phyloP scores from a whole-genome alignment of 2,113 vertebrate genomes.

The Plecturocebus donacophilus region DNA sequence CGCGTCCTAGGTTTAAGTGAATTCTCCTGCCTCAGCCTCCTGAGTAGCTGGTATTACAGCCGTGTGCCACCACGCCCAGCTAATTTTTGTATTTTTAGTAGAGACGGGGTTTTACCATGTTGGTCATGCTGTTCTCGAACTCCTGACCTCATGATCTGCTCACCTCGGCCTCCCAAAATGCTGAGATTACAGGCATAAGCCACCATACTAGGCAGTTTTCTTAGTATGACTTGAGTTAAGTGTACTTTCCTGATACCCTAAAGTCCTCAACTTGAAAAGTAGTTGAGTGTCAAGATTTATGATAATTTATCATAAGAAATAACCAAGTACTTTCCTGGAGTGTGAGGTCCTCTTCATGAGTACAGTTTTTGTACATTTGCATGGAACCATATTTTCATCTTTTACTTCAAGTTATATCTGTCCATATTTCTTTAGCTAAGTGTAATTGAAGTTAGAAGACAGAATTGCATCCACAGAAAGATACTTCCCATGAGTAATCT shows the following conservation, averaged over 20 bases:
- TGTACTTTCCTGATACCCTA: background rate
- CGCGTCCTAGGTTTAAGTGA: too few relatives aligned
- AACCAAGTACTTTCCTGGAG: background rate
- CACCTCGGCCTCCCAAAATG: too few relatives aligned
- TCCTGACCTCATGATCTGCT: too few relatives aligned
- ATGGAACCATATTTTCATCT: background rate
- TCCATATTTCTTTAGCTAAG: slow-evolving; percentile 2
- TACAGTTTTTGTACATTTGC: background rate
- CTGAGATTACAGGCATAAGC: too few relatives aligned
- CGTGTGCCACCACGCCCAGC: too few relatives aligned
- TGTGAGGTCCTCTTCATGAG: background rate
- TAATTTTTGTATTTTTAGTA: too few relatives aligned
- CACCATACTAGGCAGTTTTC: background rate
- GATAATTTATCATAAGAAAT: background rate
- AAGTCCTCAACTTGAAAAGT: background rate
- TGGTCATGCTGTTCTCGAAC: too few relatives aligned
- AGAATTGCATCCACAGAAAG: background rate
- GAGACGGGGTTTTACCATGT: too few relatives aligned
- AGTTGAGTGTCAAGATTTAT: background rate
- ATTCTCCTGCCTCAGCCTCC: too few relatives aligned
- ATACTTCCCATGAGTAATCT: background rate
- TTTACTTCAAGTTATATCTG: slow-evolving; percentile 22
- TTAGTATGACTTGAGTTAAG: background rate
- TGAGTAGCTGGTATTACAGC: too few relatives aligned
- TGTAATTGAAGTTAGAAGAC: background rate